Evolutionary conservation across 2,888 invertebrate species (phyloP), one percentile per base, ranked within the genome.

Genomic region (Heteropelma amictum): DNA sequence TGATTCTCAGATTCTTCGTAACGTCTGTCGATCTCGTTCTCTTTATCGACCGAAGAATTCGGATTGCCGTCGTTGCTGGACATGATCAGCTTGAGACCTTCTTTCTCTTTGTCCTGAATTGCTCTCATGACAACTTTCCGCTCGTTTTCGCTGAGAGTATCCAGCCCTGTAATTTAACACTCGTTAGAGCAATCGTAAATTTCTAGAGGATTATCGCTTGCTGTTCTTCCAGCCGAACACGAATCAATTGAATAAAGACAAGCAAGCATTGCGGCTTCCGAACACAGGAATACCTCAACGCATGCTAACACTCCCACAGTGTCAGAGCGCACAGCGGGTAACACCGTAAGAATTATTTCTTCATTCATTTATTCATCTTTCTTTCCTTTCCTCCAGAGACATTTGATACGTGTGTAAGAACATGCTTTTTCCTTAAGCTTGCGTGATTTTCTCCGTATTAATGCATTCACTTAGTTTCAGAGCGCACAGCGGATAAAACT

Each of bases 401-500:
- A 53, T 53, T 53, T 21, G 38, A 56, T 56, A 14, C 26, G 56
- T 38, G 56, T n/a, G 56, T 63, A 23, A 49, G 7, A n/a, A 23
- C 35, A 35, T 28, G 14, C 12, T 49, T n/a, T 51, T 49, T 23
- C 26, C 49, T 63, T 17, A 7, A 28, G 26, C 26, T 3, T 51
- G 14, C 17, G 49, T 35, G 14, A 51, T 51, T 65, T 51, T 19
- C 17, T 28, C 51, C 14, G 23, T 4, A 19, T 64, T 28, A 26
- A 28, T 38, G 28, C 28, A 51, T 28, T 51, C 51, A 53, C 28
- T 19, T 33, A 14, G 28, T 14, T 51, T 49, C 63, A 63, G 51
- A 63, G 63, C 51, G 63, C 63, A 51, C 63, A 64, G 63, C 51
- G 63, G 63, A 64, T 64, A 64, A 64, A 64, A 64, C 17, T 38